Base-by-base conservation (phyloP, 2,888 invertebrate genomes). In the Nephrotoma appendiculata region DNA sequence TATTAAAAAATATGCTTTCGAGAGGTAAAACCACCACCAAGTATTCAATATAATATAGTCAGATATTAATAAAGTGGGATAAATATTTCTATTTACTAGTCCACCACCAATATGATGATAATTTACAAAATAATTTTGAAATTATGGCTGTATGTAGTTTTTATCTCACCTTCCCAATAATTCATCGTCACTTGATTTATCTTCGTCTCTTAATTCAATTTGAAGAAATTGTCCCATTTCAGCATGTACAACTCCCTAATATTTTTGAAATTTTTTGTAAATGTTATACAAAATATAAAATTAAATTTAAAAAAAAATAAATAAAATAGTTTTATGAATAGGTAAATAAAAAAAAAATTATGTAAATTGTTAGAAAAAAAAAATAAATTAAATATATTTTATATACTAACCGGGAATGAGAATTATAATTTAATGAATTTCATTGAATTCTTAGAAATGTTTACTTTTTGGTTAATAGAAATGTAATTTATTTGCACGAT, bases 141-240 rank as follows among this genome's bases (percentile, higher is more conserved):
- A 31, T 31, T 31, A 31, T 31, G 31, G 31, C 3, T 44, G 5
- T 44, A 12, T 85, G 19, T 57, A 85, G 9, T 85, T 83, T 43
- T 52, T 44, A 85, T 87, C 94, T 93, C 93, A 96, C 97, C 97
- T 97, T 94, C 98, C 98, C 90, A 98, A 94, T 89, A 94, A 94
- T 92, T 98, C 98, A 92, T 98, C 98, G 91, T 95, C 94, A 90
- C 95, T 96, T 89, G 96, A 95, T 90, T 96, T 95, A 93, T 98
- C 98, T 94, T 96, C 95, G 94, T 98, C 98, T 94, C 93, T 96
- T 89, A 98, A 93, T 90, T 92, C 92, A 90, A 96, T 93, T 90
- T 92, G 92, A 90, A 96, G 89, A 88, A 88, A 89, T 89, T 92
- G 92, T 89, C 92, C 92, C 89, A 89, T 88, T 90, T 91, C 91